Percentiles rank a stretch among this genome's conserved stretches.
Evolutionary conservation across 2,888 invertebrate genomes (phyloP).

Genomic region (Gisinianus flammeolus): DNA sequence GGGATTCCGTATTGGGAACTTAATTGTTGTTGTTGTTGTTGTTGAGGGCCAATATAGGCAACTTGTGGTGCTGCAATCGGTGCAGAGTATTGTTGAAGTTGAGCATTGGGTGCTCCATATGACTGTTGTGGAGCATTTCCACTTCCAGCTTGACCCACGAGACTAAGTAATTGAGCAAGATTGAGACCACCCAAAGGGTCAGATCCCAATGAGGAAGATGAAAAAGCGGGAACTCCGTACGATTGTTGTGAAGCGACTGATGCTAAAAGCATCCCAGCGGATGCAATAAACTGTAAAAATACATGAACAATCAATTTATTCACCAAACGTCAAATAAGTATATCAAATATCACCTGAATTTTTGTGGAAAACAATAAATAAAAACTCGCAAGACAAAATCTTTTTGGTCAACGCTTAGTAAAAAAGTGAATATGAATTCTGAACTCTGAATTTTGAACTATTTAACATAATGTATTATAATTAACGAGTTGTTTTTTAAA

Average conservation of each 20-base stretch:
- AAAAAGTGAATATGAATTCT: too few relatives aligned
- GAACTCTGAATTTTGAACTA: too few relatives aligned
- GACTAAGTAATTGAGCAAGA: slow-evolving; percentile 28
- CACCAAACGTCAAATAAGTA: too few relatives aligned
- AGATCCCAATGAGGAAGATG: neutral
- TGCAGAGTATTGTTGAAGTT: slow-evolving; percentile 25
- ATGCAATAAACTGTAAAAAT: slow-evolving; percentile 34
- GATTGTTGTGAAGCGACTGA: slow-evolving; percentile 1
- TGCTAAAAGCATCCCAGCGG: slow-evolving; percentile 38
- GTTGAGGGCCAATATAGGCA: slow-evolving; percentile 27
- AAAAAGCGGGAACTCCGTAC: slow-evolving; percentile 19
- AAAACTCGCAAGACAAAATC: too few relatives aligned
- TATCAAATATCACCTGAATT: too few relatives aligned
- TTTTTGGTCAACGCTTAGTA: too few relatives aligned
- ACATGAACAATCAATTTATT: neutral
- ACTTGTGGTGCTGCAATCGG: slow-evolving; percentile 30
- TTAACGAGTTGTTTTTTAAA: too few relatives aligned
- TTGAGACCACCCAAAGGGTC: slow-evolving; percentile 32
- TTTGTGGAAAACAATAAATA: too few relatives aligned
- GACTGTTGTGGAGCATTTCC: neutral
- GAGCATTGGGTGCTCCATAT: slow-evolving; percentile 25
- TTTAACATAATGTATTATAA: too few relatives aligned
- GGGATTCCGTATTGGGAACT: neutral
- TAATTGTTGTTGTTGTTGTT: slow-evolving; percentile 5
- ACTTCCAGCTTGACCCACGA: slow-evolving; percentile 25